Percentiles rank a stretch among this genome's conserved stretches.
Conservation (phyloP, 2,113 vertebrate species). For the Sakesphorus luctuosus region DNA sequence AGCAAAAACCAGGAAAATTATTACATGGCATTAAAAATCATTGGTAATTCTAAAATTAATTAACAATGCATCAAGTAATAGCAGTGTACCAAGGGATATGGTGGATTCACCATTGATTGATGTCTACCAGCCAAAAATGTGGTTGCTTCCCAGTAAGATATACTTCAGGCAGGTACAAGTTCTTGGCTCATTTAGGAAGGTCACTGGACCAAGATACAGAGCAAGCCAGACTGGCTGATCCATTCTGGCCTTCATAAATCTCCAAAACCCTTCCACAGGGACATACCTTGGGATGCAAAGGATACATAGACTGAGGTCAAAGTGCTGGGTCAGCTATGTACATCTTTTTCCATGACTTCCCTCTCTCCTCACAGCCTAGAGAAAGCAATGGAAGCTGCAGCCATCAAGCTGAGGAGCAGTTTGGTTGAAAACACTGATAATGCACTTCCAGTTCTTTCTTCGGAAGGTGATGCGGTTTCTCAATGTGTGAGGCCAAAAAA, state of each 20-base stretch:
- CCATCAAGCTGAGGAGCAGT: background rate
- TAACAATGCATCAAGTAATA: conserved; percentile 7
- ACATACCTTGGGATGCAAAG: background rate
- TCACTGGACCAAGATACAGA: background rate
- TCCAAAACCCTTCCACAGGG: background rate
- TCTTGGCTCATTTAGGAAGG: background rate
- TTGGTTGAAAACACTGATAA: conserved; percentile 15
- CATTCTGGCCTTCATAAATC: background rate
- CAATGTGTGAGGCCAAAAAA: conserved; percentile 47
- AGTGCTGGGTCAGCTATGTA: background rate
- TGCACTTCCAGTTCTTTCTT: conserved; percentile 22
- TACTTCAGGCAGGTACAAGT: background rate
- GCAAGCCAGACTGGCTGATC: background rate
- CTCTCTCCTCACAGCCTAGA: background rate
- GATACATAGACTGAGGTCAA: background rate
- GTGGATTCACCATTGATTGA: conserved; percentile 21
- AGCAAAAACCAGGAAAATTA: background rate
- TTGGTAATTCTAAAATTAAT: conserved; percentile 26
- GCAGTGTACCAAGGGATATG: background rate
- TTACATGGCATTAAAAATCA: background rate
- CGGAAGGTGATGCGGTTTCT: conserved; percentile 14
- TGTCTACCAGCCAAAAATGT: conserved; percentile 19
- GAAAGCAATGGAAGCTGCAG: background rate
- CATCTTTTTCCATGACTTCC: fast-evolving
- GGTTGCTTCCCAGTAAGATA: background rate